Conservation (phyloP, 2,888 invertebrate genomes). For the Patella depressa region DNA sequence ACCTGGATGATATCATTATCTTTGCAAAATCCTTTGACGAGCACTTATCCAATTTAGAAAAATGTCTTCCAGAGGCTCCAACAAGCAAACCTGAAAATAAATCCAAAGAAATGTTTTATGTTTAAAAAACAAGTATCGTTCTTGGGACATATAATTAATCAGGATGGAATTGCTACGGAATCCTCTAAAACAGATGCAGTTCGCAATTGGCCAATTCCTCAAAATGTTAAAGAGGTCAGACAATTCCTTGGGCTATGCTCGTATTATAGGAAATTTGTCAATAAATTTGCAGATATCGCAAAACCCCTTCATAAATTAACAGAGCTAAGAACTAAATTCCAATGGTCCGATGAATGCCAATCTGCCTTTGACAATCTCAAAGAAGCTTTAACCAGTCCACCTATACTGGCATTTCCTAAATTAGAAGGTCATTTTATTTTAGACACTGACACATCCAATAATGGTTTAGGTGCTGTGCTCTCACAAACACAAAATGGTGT, state of each 20-base stretch:
- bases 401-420: neutral
- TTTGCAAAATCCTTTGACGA: neutral
- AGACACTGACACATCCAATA: constrained; percentile 2
- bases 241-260: neutral
- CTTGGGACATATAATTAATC: neutral
- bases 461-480: neutral
- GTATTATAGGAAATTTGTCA: neutral
- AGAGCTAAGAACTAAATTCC: neutral
- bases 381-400: constrained; percentile 1
- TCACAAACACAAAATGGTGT: neutral
- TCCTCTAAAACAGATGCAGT: neutral
- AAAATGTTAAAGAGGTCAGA: constrained; percentile 1
- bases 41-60: neutral
- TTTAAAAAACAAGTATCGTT: neutral
- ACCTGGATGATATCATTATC: neutral
- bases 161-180: neutral
- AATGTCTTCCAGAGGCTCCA: neutral
- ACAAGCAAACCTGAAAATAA: constrained; percentile 2
- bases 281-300: neutral
- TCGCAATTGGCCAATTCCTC: neutral
- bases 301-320: constrained; percentile 4
- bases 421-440: neutral
- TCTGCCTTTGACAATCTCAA: neutral
- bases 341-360: neutral
- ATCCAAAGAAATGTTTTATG: neutral